Base-by-base conservation (phyloP, 2,888 invertebrate genomes). In the Dorcus parallelipipedus region DNA sequence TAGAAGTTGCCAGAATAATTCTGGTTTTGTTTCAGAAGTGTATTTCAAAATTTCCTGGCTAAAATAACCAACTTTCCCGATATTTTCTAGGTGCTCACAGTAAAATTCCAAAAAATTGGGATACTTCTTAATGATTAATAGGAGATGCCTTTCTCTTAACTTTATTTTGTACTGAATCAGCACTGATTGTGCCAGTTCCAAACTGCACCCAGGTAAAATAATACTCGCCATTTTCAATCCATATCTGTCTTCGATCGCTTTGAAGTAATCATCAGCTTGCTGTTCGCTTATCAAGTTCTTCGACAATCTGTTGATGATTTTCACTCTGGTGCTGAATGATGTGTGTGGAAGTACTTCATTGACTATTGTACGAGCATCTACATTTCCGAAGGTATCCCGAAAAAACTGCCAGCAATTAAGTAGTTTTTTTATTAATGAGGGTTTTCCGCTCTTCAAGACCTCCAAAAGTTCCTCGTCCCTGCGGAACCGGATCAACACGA, bases 201-300 rank as follows among this genome's bases (percentile, higher is more conserved):
- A 50, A 43, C 17, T 38, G 40, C 63, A 63, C 2, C 55, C 58
- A 9, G 49, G 52, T 17, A 63, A 38, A 9, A 63, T 14, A 47
- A 43, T 43, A n/a, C 17, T 14, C 5, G 61, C 61, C 1, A 48
- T 14, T 14, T 52, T 14, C 33, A 63, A 40, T 7, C 59, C 63
- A 43, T 63, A 61, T 23, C 42, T 56, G 14, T 42, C 17, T 3
- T 39, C 10, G 17, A 56, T 43, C 9, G 42, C 40, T 1, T 56
- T 54, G 45, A 58, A 63, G 38, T 57, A 61, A 2, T 61, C 59
- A 38, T 52, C 41, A 2, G 54, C 63, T 6, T 39, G 9, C 9
- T 55, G 23, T 23, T 56, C 58, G n/a, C 55, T 41, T 6, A 10
- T 40, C 9, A 60, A 52, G 10, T 20, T n/a, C 9, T 42, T 49